Evolutionary conservation across 2,888 invertebrate genomes (phyloP), one percentile per base, ranked within the genome.

Genomic region (Agrotis segetum): DNA sequence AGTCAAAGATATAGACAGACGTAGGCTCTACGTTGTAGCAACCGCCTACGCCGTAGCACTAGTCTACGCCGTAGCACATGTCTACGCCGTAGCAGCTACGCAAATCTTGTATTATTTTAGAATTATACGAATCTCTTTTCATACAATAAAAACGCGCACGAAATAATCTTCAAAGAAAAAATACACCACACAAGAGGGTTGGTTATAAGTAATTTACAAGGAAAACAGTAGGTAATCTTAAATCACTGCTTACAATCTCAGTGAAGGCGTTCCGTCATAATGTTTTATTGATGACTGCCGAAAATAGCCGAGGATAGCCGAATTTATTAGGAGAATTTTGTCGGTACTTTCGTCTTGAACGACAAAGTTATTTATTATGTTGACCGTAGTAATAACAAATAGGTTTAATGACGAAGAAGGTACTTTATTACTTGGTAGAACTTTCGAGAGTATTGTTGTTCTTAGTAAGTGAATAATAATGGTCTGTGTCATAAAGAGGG

Each of bases 221-320:
- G n/a, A 68, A 79, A 74, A 34, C 24, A 63, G 21, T 52, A 9
- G 17, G 9, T 60, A 16, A 64, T 79, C 79, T 58, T 34, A 61
- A 74, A 77, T 63, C 63, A 59, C 53, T 29, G 17, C 52, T n/a
- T 53, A 67, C 16, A 53, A 61, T 65, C 50, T 44, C 13, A 17
- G 21, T 34, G 50, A 52, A 46, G n/a, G 53, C 53, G 11, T 63
- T 68, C 44, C 63, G 40, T 65, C 60, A 61, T 79, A 71, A 81
- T 77, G 81, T 77, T 68, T 77, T 81, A 71, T 79, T 79, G 66
- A 81, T 81, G 79, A 72, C 72, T 65, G 44, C 29, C 60, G 55
- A 62, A 63, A 79, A 70, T 67, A 62, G 21, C 47, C 71, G 74
- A 70, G 16, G 0, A 21, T n/a, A 14, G 1, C 34, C 71, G 47